Evolutionary conservation across 2,113 vertebrate genomes (phyloP).

Genomic region (Lycocorax pyrrhopterus): DNA sequence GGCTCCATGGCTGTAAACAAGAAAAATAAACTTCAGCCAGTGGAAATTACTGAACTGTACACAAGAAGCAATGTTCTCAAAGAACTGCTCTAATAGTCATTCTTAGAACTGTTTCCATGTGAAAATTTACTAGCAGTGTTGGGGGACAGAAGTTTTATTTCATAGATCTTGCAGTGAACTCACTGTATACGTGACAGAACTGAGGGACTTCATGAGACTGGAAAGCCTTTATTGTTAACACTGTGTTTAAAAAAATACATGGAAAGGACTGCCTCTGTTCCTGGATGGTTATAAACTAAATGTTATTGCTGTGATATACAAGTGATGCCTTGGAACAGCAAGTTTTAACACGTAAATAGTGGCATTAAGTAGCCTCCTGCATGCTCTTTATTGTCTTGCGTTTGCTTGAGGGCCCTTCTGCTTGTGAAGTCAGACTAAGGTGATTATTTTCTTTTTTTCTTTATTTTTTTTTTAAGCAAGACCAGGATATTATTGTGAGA

Average conservation of each 20-base stretch:
- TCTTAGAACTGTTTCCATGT: neutral
- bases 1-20: slow-evolving; percentile 38
- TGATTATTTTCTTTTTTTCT: neutral
- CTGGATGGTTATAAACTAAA: neutral
- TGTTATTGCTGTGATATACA: neutral
- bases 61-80: neutral
- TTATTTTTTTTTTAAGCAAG: neutral
- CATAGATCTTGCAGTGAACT: neutral
- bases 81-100: neutral
- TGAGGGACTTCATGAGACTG: neutral
- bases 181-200: neutral
- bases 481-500: neutral
- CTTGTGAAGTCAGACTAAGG: slow-evolving; percentile 18
- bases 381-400: neutral
- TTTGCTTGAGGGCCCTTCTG: slow-evolving; percentile 14
- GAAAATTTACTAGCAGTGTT: neutral
- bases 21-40: slow-evolving; percentile 11
- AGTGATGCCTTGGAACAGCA: slow-evolving; percentile 26
- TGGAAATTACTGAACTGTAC: slow-evolving; percentile 6
- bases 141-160: neutral
- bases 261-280: neutral
- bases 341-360: neutral
- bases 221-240: neutral
- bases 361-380: slow-evolving; percentile 35
- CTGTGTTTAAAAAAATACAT: neutral